A percentile compares a stretch with the other conserved stretches of the same genome.
Evolutionary conservation across 2,888 invertebrate genomes (phyloP).

Genomic region (Drosophila histrio): DNA sequence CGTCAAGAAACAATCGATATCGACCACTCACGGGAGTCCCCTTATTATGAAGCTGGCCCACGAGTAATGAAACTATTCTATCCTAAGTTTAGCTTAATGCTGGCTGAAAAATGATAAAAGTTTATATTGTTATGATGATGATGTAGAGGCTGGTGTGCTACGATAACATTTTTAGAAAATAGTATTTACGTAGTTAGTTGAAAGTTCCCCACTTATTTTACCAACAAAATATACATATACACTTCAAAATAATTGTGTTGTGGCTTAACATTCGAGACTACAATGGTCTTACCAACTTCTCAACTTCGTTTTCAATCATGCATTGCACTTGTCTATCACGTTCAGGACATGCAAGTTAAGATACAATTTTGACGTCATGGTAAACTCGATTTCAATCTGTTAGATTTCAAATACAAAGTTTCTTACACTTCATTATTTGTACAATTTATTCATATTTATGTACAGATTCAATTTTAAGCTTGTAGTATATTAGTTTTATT

Average conservation of each 20-base stretch:
- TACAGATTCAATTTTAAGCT: constrained; percentile 5
- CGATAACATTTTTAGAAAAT: too few species aligned
- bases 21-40: not conserved
- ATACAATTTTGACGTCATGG: constrained; percentile 6
- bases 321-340: constrained; percentile 8
- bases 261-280: too few species aligned
- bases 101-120: not conserved
- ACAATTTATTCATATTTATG: constrained; percentile 9
- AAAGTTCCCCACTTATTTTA: too few species aligned
- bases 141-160: too few species aligned
- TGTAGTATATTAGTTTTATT: not conserved
- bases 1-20: constrained; percentile 13
- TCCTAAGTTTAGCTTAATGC: not conserved
- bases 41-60: not conserved
- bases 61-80: not conserved
- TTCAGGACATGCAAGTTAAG: constrained; percentile 4
- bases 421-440: constrained; percentile 3
- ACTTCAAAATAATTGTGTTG: too few species aligned
- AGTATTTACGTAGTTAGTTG: too few species aligned
- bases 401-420: constrained; percentile 2
- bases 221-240: too few species aligned
- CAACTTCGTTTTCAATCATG: not conserved
- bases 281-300: too few species aligned
- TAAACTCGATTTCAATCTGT: not conserved
- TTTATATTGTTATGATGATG: not conserved